These are phyloP conservation scores for Lithophane semibrunnea DNA, from an alignment of 2,888 invertebrate genomes.

Conservation along the genomic window DNA sequence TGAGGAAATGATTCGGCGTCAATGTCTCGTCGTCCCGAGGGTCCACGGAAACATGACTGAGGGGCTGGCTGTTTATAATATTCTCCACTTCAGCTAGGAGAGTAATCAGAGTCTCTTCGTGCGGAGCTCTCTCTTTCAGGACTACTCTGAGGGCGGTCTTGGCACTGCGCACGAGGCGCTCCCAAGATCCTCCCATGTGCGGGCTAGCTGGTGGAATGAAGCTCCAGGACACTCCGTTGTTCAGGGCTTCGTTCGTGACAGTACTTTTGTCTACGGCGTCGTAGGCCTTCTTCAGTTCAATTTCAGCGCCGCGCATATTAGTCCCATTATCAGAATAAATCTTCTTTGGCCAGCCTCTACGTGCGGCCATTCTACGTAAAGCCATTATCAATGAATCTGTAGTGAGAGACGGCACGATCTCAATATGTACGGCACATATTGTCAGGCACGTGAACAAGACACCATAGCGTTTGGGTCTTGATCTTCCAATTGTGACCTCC, in stretches of 20 bases:
- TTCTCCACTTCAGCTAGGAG: constrained; percentile 6
- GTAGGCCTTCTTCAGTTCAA: too few species aligned
- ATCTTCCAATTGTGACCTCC: not conserved
- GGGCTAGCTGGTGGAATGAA: constrained; percentile 5
- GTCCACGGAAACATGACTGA: not conserved
- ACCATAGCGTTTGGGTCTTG: not conserved
- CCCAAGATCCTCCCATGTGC: not conserved
- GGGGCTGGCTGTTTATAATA: not conserved
- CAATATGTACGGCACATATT: not conserved
- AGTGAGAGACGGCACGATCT: not conserved
- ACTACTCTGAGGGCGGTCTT: not conserved
- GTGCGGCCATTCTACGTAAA: constrained; percentile 1
- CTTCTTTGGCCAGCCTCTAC: constrained; percentile 5
- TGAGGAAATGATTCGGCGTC: constrained; percentile 1
- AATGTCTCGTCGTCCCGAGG: not conserved
- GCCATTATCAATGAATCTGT: not conserved
- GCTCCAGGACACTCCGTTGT: not conserved
- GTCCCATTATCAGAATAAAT: constrained; percentile 4
- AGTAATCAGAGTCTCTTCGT: not conserved
- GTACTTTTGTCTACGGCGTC: too few species aligned
- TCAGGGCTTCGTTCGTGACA: too few species aligned
- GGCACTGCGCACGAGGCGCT: not conserved
- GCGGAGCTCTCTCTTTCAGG: not conserved
- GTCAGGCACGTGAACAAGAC: constrained; percentile 7
- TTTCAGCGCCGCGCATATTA: too few species aligned